Percentiles rank a stretch among this genome's conserved stretches.
Conservation (phyloP, 2,888 invertebrate species). For the Spilarctia lutea region DNA sequence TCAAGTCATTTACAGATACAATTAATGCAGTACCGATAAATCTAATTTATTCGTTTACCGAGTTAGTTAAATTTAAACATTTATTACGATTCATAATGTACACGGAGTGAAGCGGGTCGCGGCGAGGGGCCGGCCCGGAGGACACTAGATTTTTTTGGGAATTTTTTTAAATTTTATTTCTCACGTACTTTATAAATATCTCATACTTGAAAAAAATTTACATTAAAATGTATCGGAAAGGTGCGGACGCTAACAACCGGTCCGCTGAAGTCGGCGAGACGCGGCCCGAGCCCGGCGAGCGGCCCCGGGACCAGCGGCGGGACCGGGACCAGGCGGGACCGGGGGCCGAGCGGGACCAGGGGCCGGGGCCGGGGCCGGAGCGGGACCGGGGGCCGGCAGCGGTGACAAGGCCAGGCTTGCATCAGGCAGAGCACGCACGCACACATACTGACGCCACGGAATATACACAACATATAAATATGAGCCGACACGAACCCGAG, state of each 20-base stretch:
- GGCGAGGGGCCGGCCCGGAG: conserved; percentile 53
- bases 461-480: conserved; percentile 75
- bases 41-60: conserved; percentile 85
- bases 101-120: conserved; percentile 62
- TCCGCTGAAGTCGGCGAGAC: conserved; percentile 19
- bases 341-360: conserved; percentile 55
- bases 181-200: conserved; percentile 86
- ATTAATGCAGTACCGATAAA: conserved; percentile 83
- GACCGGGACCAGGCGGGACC: conserved; percentile 27
- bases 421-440: conserved; percentile 57
- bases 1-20: conserved; percentile 85
- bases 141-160: conserved; percentile 74
- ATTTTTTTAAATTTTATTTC: conserved; percentile 75
- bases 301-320: background rate
- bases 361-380: conserved; percentile 12
- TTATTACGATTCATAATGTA: conserved; percentile 74
- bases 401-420: conserved; percentile 21
- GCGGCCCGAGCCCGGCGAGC: conserved; percentile 16
- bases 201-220: conserved; percentile 85
- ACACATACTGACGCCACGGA: conserved; percentile 56
- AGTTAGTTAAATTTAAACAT: conserved; percentile 82
- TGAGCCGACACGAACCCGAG: conserved; percentile 72
- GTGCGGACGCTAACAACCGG: conserved; percentile 70
- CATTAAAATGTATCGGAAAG: conserved; percentile 82
- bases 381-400: background rate